Conservation (phyloP, 2,888 invertebrate genomes). For the Lutraria lutraria region DNA sequence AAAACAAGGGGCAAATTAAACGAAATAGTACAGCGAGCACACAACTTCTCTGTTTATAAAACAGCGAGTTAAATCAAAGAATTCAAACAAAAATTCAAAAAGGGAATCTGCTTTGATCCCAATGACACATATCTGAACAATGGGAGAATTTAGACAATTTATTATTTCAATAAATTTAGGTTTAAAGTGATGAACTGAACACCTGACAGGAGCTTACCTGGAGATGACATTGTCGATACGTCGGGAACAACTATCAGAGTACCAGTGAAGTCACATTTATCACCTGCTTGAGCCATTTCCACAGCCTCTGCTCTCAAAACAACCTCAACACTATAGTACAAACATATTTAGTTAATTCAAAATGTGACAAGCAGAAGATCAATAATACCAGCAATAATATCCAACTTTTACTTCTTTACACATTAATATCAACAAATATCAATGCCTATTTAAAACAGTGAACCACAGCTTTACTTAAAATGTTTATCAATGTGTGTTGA, state of each 20-base stretch:
- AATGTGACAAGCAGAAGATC: background rate
- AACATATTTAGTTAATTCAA: background rate
- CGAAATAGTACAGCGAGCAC: background rate
- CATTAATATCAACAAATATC: too few relatives aligned
- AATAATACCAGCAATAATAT: too few relatives aligned
- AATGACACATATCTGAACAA: too few relatives aligned
- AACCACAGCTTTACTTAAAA: too few relatives aligned
- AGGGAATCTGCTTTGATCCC: too few relatives aligned
- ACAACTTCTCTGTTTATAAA: too few relatives aligned
- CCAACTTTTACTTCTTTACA: too few relatives aligned
- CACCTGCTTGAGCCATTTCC: conserved; percentile 96
- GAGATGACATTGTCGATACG: conserved; percentile 94
- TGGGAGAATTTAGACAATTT: background rate
- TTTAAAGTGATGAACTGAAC: background rate
- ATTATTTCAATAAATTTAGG: background rate
- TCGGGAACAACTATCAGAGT: conserved; percentile 99
- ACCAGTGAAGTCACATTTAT: conserved; percentile 96
- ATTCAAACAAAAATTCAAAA: too few relatives aligned
- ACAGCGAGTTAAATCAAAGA: too few relatives aligned
- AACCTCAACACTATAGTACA: conserved; percentile 91
- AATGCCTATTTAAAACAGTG: too few relatives aligned
- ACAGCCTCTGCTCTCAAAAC: conserved; percentile 98
- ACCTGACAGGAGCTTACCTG: conserved; percentile 88
- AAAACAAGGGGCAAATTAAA: background rate
- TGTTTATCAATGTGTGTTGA: too few relatives aligned